Base-by-base conservation (phyloP, 2,113 vertebrate species). In the Collichthys lucidus region DNA sequence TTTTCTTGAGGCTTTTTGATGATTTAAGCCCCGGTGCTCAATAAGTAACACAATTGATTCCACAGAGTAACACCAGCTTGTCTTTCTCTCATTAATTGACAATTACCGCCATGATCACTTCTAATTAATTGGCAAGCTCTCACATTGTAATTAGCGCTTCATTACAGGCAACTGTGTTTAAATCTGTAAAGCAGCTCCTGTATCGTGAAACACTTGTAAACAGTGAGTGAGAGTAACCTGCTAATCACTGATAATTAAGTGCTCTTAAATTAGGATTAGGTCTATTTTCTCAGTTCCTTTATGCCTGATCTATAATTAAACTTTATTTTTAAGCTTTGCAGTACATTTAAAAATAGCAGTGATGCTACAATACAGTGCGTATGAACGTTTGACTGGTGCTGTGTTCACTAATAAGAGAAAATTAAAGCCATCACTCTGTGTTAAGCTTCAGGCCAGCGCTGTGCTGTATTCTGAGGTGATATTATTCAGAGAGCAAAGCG, bases 391-490 rank as follows among this genome's bases (percentile, higher is more conserved):
- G n/a, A 46, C 46, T 79, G 19, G 20, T 26, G 1, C 20, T 46
- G 14, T 55, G 31, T 64, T 52, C 17, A 46, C 16, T 20, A 6
- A 2, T n/a, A 19, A 74, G 81, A 77, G 52, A 82, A 49, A 80
- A 56, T 50, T 50, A 87, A 86, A 83, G 40, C 65, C 81, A 77
- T 57, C 71, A 53, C 24, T 64, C 47, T 3, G 57, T 71, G 86
- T 78, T 40, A 11, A 1, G 10, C 65, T 66, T 55, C 4, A 40
- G 55, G 62, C 12, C 26, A 56, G 20, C 14, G 35, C 69, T 84
- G 40, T 19, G 59, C 80, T 77, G 70, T 81, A 70, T 77, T 78
- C 66, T 74, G 77, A 92, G 80, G 16, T 74, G 68, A 59, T 79
- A 16, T 76, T 74, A 22, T 86, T 87, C 81, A 80, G 16, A 78